Percentiles rank a stretch among this genome's conserved stretches.
Conservation (phyloP, 2,113 vertebrate species). For the Bombycilla garrulus region DNA sequence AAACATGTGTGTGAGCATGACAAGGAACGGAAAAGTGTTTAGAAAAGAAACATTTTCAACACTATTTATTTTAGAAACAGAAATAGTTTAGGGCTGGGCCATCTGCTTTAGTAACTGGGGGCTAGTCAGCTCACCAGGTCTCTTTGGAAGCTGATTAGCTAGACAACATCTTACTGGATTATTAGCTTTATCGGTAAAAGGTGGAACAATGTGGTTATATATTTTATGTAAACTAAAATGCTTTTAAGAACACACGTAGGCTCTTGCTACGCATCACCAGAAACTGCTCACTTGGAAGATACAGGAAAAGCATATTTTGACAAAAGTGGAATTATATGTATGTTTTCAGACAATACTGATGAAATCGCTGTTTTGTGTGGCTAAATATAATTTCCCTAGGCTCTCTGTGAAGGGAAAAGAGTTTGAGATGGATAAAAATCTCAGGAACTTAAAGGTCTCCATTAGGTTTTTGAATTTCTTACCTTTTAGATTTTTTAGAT, state of each 20-base stretch:
- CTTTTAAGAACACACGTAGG: conserved; percentile 53
- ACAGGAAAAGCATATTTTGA: conserved; percentile 1
- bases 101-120: conserved; percentile 31
- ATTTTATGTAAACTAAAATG: conserved; percentile 12
- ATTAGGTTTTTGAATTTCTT: background rate
- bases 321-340: background rate
- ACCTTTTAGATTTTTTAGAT: conserved; percentile 14
- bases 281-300: conserved; percentile 43
- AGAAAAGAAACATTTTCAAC: conserved; percentile 32
- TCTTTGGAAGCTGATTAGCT: conserved; percentile 42
- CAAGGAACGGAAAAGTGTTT: background rate
- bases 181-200: conserved; percentile 56
- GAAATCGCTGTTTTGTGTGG: background rate
- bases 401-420: conserved; percentile 1
- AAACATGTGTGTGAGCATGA: conserved; percentile 78
- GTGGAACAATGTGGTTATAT: conserved; percentile 29
- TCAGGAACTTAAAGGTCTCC: conserved; percentile 47
- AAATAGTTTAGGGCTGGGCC: conserved; percentile 64
- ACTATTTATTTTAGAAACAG: conserved; percentile 75
- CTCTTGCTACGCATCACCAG: conserved; percentile 55
- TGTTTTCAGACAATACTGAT: conserved; percentile 11
- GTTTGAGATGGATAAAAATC: background rate
- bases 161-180: background rate
- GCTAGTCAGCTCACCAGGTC: conserved; percentile 27
- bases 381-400: conserved; percentile 7